Evolutionary conservation across 2,113 vertebrate species (phyloP), one percentile per base, ranked within the genome.

Genomic region (human): DNA sequence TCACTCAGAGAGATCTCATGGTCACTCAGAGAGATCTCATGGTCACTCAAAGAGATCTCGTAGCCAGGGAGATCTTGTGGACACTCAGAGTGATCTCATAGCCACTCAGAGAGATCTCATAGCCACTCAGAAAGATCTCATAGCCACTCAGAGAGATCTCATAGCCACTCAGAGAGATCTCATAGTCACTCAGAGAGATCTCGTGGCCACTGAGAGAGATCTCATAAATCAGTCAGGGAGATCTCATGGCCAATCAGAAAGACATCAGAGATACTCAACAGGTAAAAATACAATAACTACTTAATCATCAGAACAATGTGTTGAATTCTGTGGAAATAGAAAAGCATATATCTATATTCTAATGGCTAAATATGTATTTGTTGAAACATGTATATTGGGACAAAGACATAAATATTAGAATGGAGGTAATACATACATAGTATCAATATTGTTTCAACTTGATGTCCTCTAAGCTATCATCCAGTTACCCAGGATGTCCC

Each of bases 281-380:
- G 97, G 96, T 98, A 97, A 96, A 96, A 90, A 88, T 45, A 81
- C 50, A 95, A 84, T 48, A 2, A 75, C 66, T 96, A 68, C 1
- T 87, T 94, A 89, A 55, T 64, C 9, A 87, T 95, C 92, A 88
- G 17, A 88, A 90, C 27, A 85, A n/a, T 94, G 10, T 93, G 35
- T 78, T 85, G 43, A 85, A 25, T 90, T 11, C 75, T 50, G 12
- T 16, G 22, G 25, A 97, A 94, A 90, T 61, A 11, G 92, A 79
- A 75, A 82, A 17, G 23, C 25, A 75, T 96, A 27, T 79, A 75
- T 73, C 38, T 90, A 1, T 75, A 91, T 92, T 94, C 83, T 94
- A 87, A 70, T 92, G 40, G 16, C 13, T 90, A 72, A 80, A 84
- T 94, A 55, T 45, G 7, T 94, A 25, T 78, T 94, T 90, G 5